Conservation (phyloP, 2,888 invertebrate species). For the Tortricodes alternella region DNA sequence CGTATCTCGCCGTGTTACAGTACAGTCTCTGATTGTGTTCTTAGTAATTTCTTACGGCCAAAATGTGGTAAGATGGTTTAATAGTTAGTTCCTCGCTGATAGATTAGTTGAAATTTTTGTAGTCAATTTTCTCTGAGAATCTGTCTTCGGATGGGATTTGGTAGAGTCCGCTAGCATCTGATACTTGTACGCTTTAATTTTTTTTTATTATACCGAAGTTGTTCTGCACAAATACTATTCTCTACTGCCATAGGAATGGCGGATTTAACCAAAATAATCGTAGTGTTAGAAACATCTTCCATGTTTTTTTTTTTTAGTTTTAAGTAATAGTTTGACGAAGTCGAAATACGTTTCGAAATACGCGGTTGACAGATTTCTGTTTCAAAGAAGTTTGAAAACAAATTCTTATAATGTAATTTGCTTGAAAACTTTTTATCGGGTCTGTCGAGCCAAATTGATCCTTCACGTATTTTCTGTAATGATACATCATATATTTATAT, state of each 20-base stretch:
- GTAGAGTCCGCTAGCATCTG: conserved; percentile 6
- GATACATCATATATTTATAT: conserved; percentile 24
- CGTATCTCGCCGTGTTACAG: conserved; percentile 39
- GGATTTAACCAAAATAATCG: conserved; percentile 58
- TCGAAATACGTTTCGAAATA: not conserved
- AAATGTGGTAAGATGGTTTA: conserved; percentile 37
- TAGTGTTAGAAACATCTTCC: conserved; percentile 61
- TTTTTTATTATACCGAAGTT: conserved; percentile 29
- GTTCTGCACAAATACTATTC: conserved; percentile 55
- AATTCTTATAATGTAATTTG: not conserved
- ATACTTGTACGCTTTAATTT: conserved; percentile 25
- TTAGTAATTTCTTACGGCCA: conserved; percentile 55
- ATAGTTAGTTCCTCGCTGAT: conserved; percentile 48
- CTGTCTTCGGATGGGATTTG: not conserved
- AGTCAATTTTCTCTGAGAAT: conserved; percentile 35
- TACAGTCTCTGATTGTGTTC: conserved; percentile 43
- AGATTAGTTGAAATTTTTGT: conserved; percentile 41
- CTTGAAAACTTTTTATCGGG: not conserved
- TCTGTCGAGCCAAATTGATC: conserved; percentile 13
- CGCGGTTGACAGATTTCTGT: not conserved
- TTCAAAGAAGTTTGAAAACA: not conserved
- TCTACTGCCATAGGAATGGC: conserved; percentile 40
- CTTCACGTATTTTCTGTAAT: conserved; percentile 16
- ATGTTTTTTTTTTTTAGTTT: conserved; percentile 52
- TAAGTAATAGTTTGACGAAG: conserved; percentile 11